Evolutionary conservation across 2,888 invertebrate genomes (phyloP).

Genomic region (Heliconius cydno): DNA sequence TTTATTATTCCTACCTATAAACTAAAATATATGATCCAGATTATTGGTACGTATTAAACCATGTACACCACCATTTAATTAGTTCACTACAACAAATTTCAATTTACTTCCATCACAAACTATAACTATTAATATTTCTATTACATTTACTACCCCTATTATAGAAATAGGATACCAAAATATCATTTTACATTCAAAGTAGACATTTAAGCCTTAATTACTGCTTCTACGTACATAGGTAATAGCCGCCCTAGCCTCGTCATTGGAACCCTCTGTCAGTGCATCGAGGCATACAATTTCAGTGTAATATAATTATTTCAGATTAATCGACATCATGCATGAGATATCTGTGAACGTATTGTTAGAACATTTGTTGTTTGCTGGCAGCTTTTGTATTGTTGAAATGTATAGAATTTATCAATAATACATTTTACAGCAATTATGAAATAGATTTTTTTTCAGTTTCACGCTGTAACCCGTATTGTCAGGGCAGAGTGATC

Average conservation of each 20-base stretch:
- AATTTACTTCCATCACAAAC: neutral
- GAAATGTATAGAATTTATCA: neutral
- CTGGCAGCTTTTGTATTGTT: neutral
- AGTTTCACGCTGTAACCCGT: too few relatives aligned
- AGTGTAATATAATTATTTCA: constrained; percentile 39
- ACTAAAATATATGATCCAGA: neutral
- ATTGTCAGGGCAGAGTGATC: too few relatives aligned
- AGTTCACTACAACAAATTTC: neutral
- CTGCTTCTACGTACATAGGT: constrained; percentile 21
- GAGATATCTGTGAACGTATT: constrained; percentile 30
- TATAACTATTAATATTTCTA: neutral
- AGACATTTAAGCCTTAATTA: constrained; percentile 26
- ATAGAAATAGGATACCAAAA: constrained; percentile 7
- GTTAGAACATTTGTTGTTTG: neutral
- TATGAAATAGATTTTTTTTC: too few relatives aligned
- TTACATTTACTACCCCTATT: neutral
- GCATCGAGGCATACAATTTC: constrained; percentile 41
- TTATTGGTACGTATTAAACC: too few relatives aligned
- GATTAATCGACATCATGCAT: constrained; percentile 37
- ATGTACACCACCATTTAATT: too few relatives aligned
- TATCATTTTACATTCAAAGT: constrained; percentile 21
- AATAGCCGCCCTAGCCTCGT: constrained; percentile 33
- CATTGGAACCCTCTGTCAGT: constrained; percentile 39
- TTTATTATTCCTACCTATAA: too few relatives aligned
- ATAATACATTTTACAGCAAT: neutral